Conservation (phyloP, 2,113 vertebrate genomes). For the Rhynchomys soricoides region DNA sequence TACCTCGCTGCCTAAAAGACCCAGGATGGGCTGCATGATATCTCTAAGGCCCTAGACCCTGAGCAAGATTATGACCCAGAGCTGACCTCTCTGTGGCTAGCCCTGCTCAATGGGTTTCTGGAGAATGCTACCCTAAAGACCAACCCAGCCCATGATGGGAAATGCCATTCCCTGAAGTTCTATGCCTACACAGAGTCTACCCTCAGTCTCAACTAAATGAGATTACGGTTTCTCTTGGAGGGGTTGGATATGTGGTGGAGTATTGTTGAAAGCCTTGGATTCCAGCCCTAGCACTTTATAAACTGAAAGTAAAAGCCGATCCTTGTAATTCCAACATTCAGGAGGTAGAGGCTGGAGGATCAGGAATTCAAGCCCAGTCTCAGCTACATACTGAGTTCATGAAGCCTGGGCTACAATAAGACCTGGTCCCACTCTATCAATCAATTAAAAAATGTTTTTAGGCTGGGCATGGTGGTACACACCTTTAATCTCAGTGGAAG, state of each 20-base stretch:
- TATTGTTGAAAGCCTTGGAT: neutral
- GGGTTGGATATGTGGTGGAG: neutral
- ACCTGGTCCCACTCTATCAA: neutral
- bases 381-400: neutral
- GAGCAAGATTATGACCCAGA: neutral
- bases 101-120: neutral
- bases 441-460: neutral
- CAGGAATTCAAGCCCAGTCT: neutral
- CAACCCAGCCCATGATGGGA: neutral
- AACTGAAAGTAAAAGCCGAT: neutral
- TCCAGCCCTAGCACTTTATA: neutral
- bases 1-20: neutral
- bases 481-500: neutral
- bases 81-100: neutral
- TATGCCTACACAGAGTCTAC: neutral
- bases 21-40: neutral
- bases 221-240: neutral
- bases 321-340: neutral
- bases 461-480: too few relatives aligned
- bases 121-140: neutral
- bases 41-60: neutral
- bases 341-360: neutral
- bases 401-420: neutral
- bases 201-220: neutral
- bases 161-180: neutral